Evolutionary conservation across 2,113 vertebrate genomes (phyloP), one percentile per base, ranked within the genome.

Genomic region (Catharus fuscescens): DNA sequence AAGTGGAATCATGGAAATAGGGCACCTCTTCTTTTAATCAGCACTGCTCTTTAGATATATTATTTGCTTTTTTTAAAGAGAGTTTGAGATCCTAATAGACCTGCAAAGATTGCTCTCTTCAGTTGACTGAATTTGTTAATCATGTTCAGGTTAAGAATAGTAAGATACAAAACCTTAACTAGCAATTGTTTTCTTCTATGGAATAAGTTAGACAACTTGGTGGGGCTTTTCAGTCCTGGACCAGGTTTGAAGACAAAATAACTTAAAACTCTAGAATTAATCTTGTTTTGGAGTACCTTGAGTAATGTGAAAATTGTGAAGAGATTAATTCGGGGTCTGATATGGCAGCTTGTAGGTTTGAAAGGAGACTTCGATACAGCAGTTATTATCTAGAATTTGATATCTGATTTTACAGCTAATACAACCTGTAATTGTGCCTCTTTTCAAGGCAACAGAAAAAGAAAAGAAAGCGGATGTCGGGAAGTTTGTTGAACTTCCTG

Each of bases 401-500:
- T 59, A 26, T 77, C 36, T 67, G 11, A 54, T 94, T 56, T 14
- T 70, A 12, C 6, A 92, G 13, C 40, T 92, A 64, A 64, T 76
- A 32, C 7, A 31, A 38, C 76, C 47, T 85, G 56, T 92, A 82
- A 95, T 74, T 32, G 7, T 74, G 8, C 93, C 52, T 83, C 53
- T 78, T 94, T 97, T 97, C 76, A 95, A 99, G 99, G 96, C 97
- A 86, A 88, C 96, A 83, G 99, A 99, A 13, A 99, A 99, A 77
- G 99, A 99, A 14, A 99, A 99, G 98, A 99, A 99, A 95, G 97
- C 97, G 0, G 99, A 99, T 97, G 62, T 99, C 25, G 99, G 99
- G 47, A 99, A 99, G 96, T 99, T 99, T 97, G 98, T 99, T 95
- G 99, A 99, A 36, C 98, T 99, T 88, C 99, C 99, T 25, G 99